Evolutionary conservation across 2,113 vertebrate genomes (phyloP), one percentile per base, ranked within the genome.

Genomic region (Castor canadensis): DNA sequence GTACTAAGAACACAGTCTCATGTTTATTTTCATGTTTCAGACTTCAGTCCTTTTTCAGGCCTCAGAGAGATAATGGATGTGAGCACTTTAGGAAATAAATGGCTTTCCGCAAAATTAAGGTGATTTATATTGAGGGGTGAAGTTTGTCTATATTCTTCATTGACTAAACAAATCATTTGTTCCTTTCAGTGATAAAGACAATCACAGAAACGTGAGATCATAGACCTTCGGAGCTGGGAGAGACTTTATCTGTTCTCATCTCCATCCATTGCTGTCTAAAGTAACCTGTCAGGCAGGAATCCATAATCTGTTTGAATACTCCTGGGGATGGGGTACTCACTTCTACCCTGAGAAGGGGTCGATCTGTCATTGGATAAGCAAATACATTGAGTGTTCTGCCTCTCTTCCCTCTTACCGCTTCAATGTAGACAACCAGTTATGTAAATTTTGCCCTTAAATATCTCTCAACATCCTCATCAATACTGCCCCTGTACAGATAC

Each of bases 101-200:
- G 91, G 69, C 52, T 95, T 93, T 90, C 73, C 95, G 75, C 64
- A 95, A 93, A 97, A 96, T 83, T 81, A 89, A 90, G 86, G 93
- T 95, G 89, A 95, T 97, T 96, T 96, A 79, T 97, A 97, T 96
- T 40, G 91, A 97, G 87, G 86, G 38, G 58, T 67, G 47, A 95
- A 93, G 93, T 87, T 93, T 96, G 87, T 96, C 97, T 96, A 87
- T 95, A 97, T 84, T 73, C 35, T 75, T 96, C 86, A 94, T 93
- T 95, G 97, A 96, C 91, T 95, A 96, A 97, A 94, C 83, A 96
- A 94, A 93, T 93, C 64, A 7, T 93, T 94, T 79, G 80, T 52
- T 91, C 79, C 40, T 71, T 19, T 89, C 79, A 86, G 54, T 93
- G 94, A 95, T 91, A 87, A 95, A 95, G 89, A 93, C 1, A 2